Conservation (phyloP, 2,888 invertebrate species). For the Ichneumon xanthorius region DNA sequence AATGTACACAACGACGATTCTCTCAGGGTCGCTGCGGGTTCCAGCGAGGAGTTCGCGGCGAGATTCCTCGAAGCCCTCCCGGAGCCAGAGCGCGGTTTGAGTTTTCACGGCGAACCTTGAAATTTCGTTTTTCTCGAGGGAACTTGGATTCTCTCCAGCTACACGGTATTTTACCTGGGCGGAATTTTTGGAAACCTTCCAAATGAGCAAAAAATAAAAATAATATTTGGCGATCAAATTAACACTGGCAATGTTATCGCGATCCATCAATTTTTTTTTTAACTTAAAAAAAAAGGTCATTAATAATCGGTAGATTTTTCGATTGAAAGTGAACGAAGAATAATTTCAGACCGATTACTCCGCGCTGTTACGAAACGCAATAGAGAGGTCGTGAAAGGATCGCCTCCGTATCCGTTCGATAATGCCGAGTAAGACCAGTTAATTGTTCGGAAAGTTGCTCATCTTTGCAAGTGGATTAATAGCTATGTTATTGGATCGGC, state of each 20-base stretch:
- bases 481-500: not conserved
- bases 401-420: not conserved
- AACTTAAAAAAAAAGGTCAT: not conserved
- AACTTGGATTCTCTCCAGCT: not conserved
- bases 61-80: conserved; percentile 6
- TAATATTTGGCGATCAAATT: not conserved
- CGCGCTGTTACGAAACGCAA: not conserved
- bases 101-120: not conserved
- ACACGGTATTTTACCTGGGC: not conserved
- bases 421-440: conserved; percentile 8
- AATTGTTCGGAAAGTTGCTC: conserved; percentile 15
- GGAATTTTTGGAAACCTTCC: not conserved
- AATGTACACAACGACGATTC: not conserved
- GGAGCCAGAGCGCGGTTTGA: not conserved
- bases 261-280: not conserved
- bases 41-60: not conserved
- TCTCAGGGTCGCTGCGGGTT: conserved; percentile 12
- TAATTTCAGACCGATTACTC: not conserved
- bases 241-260: not conserved
- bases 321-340: not conserved
- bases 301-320: not conserved
- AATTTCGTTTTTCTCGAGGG: not conserved
- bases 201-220: not conserved
- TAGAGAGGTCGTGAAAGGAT: not conserved
- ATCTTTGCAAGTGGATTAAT: not conserved